Conservation (phyloP, 2,797 vertebrate species). For the Paramormyrops hopkinsi region DNA sequence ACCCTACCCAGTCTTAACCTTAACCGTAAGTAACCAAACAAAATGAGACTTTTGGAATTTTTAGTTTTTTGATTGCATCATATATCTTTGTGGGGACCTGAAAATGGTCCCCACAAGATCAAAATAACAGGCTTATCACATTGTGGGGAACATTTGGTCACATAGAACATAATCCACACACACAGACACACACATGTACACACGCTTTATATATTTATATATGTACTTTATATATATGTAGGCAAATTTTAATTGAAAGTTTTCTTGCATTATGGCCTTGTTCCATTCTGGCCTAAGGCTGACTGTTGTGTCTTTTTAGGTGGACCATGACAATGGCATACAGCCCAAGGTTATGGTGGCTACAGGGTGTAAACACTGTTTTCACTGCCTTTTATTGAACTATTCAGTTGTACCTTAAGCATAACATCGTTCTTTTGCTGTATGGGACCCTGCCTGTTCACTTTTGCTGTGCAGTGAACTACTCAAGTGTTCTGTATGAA, state of each 20-base stretch:
- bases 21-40: neutral
- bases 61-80: neutral
- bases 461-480: neutral
- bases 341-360: neutral
- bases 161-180: neutral
- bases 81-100: neutral
- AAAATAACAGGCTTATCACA: too few relatives aligned
- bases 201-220: neutral
- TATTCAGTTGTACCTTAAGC: neutral
- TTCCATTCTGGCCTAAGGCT: neutral
- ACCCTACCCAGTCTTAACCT: neutral
- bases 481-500: neutral
- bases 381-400: neutral
- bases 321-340: neutral
- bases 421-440: neutral
- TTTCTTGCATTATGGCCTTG: neutral
- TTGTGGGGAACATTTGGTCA: neutral
- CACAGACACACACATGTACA: neutral
- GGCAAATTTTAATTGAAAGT: neutral
- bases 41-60: neutral
- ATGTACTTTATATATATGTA: neutral
- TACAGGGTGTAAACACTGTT: neutral
- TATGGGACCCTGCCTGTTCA: neutral
- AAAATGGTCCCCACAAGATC: too few relatives aligned
- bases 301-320: neutral